Percentiles rank a stretch among this genome's conserved stretches.
These are phyloP conservation scores for Plodia interpunctella DNA, from an alignment of 1,140 invertebrate species.

Conservation along the genomic window DNA sequence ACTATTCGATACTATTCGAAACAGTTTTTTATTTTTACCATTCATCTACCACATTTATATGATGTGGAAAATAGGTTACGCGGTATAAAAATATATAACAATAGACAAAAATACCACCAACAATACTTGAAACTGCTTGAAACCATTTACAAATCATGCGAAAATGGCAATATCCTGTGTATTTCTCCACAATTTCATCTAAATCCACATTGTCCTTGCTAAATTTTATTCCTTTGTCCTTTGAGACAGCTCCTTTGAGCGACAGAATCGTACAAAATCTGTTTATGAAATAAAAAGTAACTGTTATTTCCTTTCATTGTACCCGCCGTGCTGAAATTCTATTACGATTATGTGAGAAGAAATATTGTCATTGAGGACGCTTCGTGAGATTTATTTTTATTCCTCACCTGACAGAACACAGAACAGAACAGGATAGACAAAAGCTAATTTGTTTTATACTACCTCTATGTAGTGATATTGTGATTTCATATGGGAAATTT, in stretches of 20 bases:
- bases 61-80: no score
- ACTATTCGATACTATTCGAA: no score
- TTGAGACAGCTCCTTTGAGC: conserved; percentile 23
- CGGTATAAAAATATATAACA: no score
- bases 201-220: conserved; percentile 21
- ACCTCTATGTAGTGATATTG: no score
- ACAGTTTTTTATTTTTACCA: no score
- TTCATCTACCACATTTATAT: no score
- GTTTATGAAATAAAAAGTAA: conserved; percentile 26
- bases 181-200: conserved; percentile 11
- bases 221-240: conserved; percentile 24
- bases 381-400: no score
- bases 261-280: conserved; percentile 28
- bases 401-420: no score
- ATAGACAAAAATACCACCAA: no score
- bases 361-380: not conserved
- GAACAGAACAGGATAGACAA: no score
- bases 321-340: not conserved
- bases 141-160: conserved; percentile 3
- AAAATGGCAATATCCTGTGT: conserved; percentile 7
- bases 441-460: no score
- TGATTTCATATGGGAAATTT: no score
- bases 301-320: conserved; percentile 17
- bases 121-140: not conserved
- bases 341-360: not conserved